Conservation (phyloP, 2,888 invertebrate genomes). For the Xestoiulus laeticollis region DNA sequence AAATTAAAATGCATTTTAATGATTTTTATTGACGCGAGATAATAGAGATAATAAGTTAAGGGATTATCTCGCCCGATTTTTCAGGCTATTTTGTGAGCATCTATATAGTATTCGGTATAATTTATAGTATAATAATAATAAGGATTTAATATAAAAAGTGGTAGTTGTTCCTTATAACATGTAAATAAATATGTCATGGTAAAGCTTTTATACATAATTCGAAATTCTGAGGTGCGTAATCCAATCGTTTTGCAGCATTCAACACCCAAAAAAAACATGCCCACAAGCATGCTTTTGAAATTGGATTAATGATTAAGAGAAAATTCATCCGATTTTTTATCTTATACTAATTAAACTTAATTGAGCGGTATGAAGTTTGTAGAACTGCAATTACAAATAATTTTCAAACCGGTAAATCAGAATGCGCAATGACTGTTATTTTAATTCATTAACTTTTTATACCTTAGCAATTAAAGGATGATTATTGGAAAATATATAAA, state of each 20-base stretch:
- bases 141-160: slow-evolving; percentile 6
- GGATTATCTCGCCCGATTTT: slow-evolving; percentile 8
- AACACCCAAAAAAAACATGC: not conserved
- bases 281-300: not conserved
- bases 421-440: not conserved
- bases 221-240: not conserved
- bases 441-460: not conserved
- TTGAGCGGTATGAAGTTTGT: not conserved
- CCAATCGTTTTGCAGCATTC: not conserved
- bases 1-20: slow-evolving; percentile 31
- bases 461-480: not conserved
- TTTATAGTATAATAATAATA: slow-evolving; percentile 22
- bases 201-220: not conserved
- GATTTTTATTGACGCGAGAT: slow-evolving; percentile 18
- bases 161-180: not conserved
- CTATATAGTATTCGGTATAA: slow-evolving; percentile 14
- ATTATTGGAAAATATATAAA: not conserved
- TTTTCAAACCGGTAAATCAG: not conserved
- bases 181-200: not conserved
- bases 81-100: not conserved
- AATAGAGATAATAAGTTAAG: slow-evolving; percentile 22
- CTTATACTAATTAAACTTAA: not conserved
- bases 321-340: not conserved
- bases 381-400: slow-evolving; percentile 1
- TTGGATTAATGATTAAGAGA: not conserved